Conservation (phyloP, 2,888 invertebrate species). For the Drosophila paramelanica region DNA sequence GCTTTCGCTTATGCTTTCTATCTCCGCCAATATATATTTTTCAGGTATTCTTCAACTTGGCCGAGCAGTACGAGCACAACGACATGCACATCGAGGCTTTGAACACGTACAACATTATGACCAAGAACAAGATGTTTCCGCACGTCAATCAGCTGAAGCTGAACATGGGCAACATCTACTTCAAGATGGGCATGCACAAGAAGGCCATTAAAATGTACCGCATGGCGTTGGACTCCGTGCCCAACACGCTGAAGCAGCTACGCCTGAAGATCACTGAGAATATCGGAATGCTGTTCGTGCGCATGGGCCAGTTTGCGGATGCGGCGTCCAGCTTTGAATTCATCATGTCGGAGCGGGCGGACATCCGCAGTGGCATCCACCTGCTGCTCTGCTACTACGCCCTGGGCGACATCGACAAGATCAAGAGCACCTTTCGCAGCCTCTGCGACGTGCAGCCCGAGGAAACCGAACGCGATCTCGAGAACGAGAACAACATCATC, state of each 20-base stretch:
- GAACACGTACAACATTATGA: constrained; percentile 97
- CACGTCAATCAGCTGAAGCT: constrained; percentile 97
- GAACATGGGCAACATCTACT: constrained; percentile 99
- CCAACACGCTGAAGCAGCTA: constrained; percentile 95
- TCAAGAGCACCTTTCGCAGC: constrained; percentile 95
- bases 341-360: constrained; percentile 98
- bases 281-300: constrained; percentile 94
- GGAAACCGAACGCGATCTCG: constrained; percentile 85
- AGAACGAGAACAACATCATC: constrained; percentile 93
- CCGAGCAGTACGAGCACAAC: constrained; percentile 96
- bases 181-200: constrained; percentile 95
- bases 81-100: constrained; percentile 98
- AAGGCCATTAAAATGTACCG: constrained; percentile 99
- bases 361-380: constrained; percentile 95
- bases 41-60: constrained; percentile 97
- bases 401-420: constrained; percentile 95
- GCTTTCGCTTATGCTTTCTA: no score
- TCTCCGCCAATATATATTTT: background rate
- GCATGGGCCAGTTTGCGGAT: constrained; percentile 98
- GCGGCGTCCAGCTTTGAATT: constrained; percentile 98
- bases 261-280: constrained; percentile 99
- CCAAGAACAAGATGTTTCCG: constrained; percentile 96
- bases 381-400: constrained; percentile 95
- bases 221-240: constrained; percentile 99
- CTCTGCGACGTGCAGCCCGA: constrained; percentile 92